These are phyloP conservation scores for Bursaphelenchus mucronatus DNA, from an alignment of 1,140 invertebrate genomes.

Conservation along the genomic window DNA sequence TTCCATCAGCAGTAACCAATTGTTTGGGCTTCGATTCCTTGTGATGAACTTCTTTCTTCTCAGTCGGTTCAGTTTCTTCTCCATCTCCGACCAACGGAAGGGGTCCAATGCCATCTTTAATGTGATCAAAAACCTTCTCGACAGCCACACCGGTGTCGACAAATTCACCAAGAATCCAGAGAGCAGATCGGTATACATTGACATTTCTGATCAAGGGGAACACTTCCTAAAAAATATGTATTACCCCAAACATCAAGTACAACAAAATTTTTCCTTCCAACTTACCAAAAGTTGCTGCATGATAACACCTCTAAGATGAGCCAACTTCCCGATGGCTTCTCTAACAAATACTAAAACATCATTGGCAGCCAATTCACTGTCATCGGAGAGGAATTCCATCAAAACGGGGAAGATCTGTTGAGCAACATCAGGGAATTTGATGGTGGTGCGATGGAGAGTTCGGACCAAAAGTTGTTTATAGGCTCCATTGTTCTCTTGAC, in stretches of 20 bases:
- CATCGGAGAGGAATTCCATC: conserved; percentile 90
- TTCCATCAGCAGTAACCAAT: conserved; percentile 92
- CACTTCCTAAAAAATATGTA: conserved; percentile 69
- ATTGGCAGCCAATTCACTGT: conserved; percentile 82
- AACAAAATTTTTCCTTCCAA: conserved; percentile 6
- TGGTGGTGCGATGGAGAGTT: conserved; percentile 86
- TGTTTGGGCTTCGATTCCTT: conserved; percentile 53
- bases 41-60: conserved; percentile 62
- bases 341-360: conserved; percentile 91
- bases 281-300: conserved; percentile 66
- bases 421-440: conserved; percentile 96
- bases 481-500: conserved; percentile 83
- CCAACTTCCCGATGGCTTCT: conserved; percentile 88
- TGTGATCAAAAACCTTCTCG: conserved; percentile 43
- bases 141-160: conserved; percentile 71
- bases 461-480: conserved; percentile 90
- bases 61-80: conserved; percentile 65
- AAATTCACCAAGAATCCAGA: conserved; percentile 98
- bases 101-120: conserved; percentile 62
- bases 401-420: conserved; percentile 85
- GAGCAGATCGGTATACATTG: conserved; percentile 79
- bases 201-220: conserved; percentile 72
- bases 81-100: conserved; percentile 82
- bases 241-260: not conserved
- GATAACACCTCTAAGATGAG: conserved; percentile 73